phyloP scores from a whole-genome alignment of 92 coral and sea anemone species.

The Virgularia gustaviana region DNA sequence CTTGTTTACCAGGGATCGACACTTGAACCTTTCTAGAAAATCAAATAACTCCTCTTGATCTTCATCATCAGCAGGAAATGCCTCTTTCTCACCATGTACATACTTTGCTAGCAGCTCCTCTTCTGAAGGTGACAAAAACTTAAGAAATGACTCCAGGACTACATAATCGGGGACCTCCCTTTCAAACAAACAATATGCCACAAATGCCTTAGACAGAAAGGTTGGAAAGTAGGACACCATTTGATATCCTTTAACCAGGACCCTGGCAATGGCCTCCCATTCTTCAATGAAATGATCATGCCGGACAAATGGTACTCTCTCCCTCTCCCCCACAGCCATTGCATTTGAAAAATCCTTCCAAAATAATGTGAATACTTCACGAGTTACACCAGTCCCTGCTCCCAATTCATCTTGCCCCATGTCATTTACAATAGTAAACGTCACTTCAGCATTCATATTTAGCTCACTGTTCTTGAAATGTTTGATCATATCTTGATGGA shows the following conservation, averaged over 20 bases:
- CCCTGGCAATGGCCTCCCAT: constrained; percentile 63
- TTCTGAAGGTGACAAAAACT: constrained; percentile 53
- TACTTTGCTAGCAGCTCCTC: constrained; percentile 35
- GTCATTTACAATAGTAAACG: constrained; percentile 32
- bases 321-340: constrained; percentile 56
- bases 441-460: constrained; percentile 3
- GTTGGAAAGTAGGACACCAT: constrained; percentile 49
- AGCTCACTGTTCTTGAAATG: constrained; percentile 46
- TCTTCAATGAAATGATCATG: constrained; percentile 65
- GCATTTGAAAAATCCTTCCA: constrained; percentile 51
- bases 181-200: constrained; percentile 50
- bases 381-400: constrained; percentile 17
- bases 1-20: constrained; percentile 50
- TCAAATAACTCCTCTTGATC: constrained; percentile 48
- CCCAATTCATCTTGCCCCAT: constrained; percentile 13
- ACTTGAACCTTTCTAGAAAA: constrained; percentile 59
- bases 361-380: constrained; percentile 48
- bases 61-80: constrained; percentile 54
- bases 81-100: constrained; percentile 20
- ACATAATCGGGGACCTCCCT: constrained; percentile 30
- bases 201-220: constrained; percentile 58
- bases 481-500: constrained; percentile 39
- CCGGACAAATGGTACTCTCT: constrained; percentile 56
- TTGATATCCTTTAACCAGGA: constrained; percentile 53
- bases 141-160: constrained; percentile 45